Evolutionary conservation across 2,888 invertebrate species (phyloP), one percentile per base, ranked within the genome.

Genomic region (Phragmatobia fuliginosa): DNA sequence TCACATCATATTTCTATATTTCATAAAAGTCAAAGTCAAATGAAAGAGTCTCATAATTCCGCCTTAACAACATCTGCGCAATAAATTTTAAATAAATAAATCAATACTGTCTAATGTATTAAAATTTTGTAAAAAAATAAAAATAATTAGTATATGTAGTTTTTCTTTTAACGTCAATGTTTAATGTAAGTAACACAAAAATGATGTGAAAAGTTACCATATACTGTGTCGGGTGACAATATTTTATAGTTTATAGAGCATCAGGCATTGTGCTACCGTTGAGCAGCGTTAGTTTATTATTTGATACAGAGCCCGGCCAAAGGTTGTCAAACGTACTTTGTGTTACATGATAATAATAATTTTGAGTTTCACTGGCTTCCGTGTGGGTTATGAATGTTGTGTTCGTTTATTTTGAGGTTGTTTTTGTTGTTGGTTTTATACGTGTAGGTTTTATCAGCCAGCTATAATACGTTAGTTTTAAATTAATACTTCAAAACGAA

Each of bases 161-260:
- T n/a, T n/a, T n/a, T n/a, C n/a, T n/a, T n/a, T n/a, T n/a, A n/a
- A n/a, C n/a, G n/a, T n/a, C n/a, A n/a, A n/a, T n/a, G n/a, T n/a
- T n/a, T 56, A 28, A 56, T 25, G 28, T 28, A 56, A 25, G 14
- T 25, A 25, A 56, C 52, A 14, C 52, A 28, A 28, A 28, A 56
- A 14, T 83, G 82, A 84, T 93, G 90, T 90, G 71, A 56, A 32
- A 66, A 49, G 63, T 77, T 70, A 45, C 59, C 65, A 2, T 86
- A 81, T 89, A 88, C 92, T 78, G 31, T 60, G 0, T 25, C 66
- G 56, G 70, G 77, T 81, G 92, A 92, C 92, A 93, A 92, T 93
- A 93, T 93, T 92, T 91, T 87, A 88, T 83, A 83, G 86, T 84
- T 83, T 81, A 85, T 85, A 84, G 84, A 78, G 73, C 83, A 83